Conservation (phyloP, 2,113 vertebrate species). For the Notechis scutatus region DNA sequence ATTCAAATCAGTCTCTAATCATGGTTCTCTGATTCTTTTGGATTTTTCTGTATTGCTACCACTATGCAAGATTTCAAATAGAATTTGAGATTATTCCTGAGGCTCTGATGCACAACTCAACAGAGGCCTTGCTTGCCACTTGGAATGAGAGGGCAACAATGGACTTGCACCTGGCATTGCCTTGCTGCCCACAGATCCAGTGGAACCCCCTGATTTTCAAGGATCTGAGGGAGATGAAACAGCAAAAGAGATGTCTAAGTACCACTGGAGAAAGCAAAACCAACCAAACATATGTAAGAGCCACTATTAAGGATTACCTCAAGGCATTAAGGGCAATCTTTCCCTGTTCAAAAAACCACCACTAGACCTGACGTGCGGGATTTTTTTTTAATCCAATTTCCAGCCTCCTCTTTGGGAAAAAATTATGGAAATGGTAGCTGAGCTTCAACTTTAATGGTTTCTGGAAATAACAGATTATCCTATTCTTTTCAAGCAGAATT, state of each 20-base stretch:
- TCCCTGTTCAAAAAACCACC: neutral
- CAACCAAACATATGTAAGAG: neutral
- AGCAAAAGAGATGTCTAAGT: neutral
- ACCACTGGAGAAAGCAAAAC: neutral
- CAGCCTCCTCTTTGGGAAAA: neutral
- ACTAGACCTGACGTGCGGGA: neutral
- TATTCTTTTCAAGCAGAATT: neutral
- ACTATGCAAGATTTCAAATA: neutral
- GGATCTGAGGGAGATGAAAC: neutral
- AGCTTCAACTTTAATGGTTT: neutral
- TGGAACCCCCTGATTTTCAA: neutral
- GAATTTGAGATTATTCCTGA: neutral
- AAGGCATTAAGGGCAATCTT: neutral
- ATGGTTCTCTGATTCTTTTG: neutral
- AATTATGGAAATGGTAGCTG: neutral
- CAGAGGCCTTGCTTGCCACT: neutral
- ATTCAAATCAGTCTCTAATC: neutral
- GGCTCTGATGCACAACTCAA: neutral
- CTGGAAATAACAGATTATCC: neutral
- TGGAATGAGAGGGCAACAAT: neutral
- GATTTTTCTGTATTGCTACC: neutral
- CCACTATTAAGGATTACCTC: neutral
- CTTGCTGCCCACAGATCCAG: neutral
- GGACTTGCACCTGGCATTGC: neutral
- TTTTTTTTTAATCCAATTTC: neutral